phyloP scores from a whole-genome alignment of 2,888 invertebrate genomes.

The Perizoma affinitatum region DNA sequence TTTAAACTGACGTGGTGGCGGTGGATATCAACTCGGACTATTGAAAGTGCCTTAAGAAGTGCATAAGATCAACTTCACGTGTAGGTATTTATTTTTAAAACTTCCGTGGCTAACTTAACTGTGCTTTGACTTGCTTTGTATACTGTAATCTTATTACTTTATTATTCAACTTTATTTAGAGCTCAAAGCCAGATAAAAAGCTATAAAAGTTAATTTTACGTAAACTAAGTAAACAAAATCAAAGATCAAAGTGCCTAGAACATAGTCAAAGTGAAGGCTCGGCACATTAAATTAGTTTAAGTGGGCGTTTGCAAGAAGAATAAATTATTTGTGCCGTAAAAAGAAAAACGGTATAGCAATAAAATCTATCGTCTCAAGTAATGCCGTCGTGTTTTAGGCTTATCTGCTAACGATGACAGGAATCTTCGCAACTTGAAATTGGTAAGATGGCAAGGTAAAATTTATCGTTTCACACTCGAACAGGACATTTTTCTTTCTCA shows the following conservation, averaged over 20 bases:
- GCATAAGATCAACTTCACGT: too few relatives aligned
- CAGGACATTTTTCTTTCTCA: slow-evolving; percentile 38
- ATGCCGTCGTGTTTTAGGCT: slow-evolving; percentile 64
- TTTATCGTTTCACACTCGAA: slow-evolving; percentile 37
- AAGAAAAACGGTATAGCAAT: slow-evolving; percentile 66
- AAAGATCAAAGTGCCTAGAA: slow-evolving; percentile 10
- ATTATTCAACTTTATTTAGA: neutral
- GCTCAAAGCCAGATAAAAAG: neutral
- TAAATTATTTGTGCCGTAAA: slow-evolving; percentile 69
- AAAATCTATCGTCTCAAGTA: slow-evolving; percentile 71
- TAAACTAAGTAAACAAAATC: slow-evolving; percentile 10
- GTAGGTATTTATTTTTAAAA: too few relatives aligned
- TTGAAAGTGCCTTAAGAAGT: too few relatives aligned
- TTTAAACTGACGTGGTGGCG: too few relatives aligned
- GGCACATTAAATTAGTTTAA: slow-evolving; percentile 30
- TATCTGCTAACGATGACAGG: slow-evolving; percentile 62
- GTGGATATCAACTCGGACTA: too few relatives aligned
- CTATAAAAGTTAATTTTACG: neutral
- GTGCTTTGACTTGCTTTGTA: too few relatives aligned
- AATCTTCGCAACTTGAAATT: slow-evolving; percentile 55
- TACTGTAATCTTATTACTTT: too few relatives aligned
- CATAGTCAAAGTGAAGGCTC: slow-evolving; percentile 15
- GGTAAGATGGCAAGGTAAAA: slow-evolving; percentile 48
- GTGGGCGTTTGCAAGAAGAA: slow-evolving; percentile 51
- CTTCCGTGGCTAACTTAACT: too few relatives aligned